Evolutionary conservation across 2,113 vertebrate species (phyloP).

Genomic region (Oreamnos americanus): DNA sequence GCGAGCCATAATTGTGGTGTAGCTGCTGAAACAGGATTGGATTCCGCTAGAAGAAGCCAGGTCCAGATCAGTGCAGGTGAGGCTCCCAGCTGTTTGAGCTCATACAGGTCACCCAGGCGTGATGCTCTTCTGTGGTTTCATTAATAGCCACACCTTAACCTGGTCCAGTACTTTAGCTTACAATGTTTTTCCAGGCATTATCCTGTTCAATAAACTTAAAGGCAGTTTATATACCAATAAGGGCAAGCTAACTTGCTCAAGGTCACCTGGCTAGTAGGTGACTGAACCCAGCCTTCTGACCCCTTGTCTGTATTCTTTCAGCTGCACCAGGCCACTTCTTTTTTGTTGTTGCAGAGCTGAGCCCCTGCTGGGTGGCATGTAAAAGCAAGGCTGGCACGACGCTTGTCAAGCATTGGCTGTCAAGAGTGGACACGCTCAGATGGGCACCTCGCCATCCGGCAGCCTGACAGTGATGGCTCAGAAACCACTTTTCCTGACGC

Average conservation of each 20-base stretch:
- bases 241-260: background rate
- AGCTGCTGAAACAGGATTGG: background rate
- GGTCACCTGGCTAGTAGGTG: background rate
- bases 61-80: background rate
- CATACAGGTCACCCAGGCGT: background rate
- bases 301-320: background rate
- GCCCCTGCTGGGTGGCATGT: background rate
- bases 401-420: slow-evolving; percentile 2
- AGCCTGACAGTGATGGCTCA: background rate
- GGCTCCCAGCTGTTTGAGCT: background rate
- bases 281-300: background rate
- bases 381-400: background rate
- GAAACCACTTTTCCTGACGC: background rate
- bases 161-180: background rate
- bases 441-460: background rate
- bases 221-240: background rate
- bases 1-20: background rate
- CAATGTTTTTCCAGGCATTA: background rate
- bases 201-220: background rate
- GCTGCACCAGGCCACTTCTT: background rate
- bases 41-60: background rate
- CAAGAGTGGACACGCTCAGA: slow-evolving; percentile 15
- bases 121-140: background rate
- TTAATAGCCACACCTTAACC: background rate
- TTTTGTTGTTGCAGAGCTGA: background rate